These are phyloP conservation scores for Sinohyriopsis cumingii DNA, from an alignment of 2,888 invertebrate genomes.

Conservation along the genomic window DNA sequence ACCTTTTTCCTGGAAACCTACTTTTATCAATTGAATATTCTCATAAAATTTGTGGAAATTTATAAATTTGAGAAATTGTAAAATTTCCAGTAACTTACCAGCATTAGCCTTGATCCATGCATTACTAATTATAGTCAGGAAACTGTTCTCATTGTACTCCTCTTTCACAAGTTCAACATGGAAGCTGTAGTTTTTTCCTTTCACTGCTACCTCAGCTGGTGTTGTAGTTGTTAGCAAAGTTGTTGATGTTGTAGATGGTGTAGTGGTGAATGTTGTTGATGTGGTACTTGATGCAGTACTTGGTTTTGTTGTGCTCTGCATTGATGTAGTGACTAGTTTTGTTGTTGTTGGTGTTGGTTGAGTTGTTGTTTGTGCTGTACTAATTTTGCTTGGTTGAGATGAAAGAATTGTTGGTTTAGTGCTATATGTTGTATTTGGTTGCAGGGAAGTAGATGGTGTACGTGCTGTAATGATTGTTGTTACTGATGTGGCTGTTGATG, in stretches of 20 bases:
- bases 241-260: neutral
- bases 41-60: no score
- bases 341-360: neutral
- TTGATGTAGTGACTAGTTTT: neutral
- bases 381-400: neutral
- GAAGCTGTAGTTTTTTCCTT: slow-evolving; percentile 9
- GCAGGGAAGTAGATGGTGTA: neutral
- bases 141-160: slow-evolving; percentile 19
- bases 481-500: neutral
- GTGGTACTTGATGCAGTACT: neutral
- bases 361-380: neutral
- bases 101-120: no score
- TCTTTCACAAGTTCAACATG: slow-evolving; percentile 33
- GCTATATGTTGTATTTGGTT: neutral
- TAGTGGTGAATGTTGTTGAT: neutral
- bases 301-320: neutral
- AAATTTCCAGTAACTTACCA: no score
- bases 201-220: neutral
- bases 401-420: neutral
- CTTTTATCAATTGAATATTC: no score
- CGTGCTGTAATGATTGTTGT: neutral
- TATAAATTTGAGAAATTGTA: no score
- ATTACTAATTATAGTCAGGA: no score
- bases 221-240: neutral
- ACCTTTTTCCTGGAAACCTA: no score